These are phyloP conservation scores for Sardina pilchardus DNA, from an alignment of 2,113 vertebrate species.

Conservation along the genomic window DNA sequence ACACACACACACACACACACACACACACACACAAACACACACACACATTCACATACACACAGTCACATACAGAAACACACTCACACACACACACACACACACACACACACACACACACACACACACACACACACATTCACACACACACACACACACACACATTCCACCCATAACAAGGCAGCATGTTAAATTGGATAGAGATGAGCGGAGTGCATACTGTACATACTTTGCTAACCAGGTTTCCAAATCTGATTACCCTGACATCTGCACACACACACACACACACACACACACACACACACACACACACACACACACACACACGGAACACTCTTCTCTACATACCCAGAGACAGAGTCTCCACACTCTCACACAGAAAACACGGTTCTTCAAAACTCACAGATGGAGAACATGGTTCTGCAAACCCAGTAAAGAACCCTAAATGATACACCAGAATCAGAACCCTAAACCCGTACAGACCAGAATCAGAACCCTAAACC, in stretches of 20 bases:
- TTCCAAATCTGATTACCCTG: not conserved
- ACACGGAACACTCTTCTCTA: too few species aligned
- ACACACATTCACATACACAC: not conserved
- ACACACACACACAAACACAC: not conserved
- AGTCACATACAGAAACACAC: not conserved
- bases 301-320: too few species aligned
- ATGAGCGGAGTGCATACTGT: conserved; percentile 19
- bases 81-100: too few species aligned
- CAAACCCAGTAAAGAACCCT: too few species aligned
- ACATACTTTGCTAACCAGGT: conserved; percentile 24
- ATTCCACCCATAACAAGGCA: not conserved
- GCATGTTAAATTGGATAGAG: conserved; percentile 11
- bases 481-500: too few species aligned
- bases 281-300: not conserved
- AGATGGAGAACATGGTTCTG: too few species aligned
- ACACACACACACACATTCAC: not conserved
- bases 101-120: not conserved
- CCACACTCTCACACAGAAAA: too few species aligned
- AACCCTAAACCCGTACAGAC: too few species aligned
- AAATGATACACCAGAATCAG: too few species aligned
- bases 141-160: conserved; percentile 2
- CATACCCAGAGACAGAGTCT: too few species aligned
- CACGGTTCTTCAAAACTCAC: too few species aligned
- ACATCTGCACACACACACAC: not conserved
- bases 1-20: not conserved